Base-by-base conservation (phyloP, 2,113 vertebrate genomes). In the Thryonomys swinderianus region DNA sequence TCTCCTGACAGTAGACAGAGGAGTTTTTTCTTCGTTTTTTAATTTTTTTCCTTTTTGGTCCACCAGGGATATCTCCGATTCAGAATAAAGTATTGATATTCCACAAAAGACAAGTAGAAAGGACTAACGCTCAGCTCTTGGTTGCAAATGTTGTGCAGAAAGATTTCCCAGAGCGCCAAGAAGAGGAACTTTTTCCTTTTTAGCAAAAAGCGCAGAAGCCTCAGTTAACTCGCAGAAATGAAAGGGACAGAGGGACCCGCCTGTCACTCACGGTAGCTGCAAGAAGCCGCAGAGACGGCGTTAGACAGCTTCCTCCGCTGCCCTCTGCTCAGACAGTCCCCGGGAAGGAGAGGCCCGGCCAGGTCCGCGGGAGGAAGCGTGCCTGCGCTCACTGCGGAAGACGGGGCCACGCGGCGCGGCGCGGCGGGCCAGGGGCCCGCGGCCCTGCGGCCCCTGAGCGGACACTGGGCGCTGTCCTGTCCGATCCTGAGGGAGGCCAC, bases 101-200 rank as follows among this genome's bases (percentile, higher is more conserved):
- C 97, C 94, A 97, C 81, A 96, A 97, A 97, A 97, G 61, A 93
- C 21, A 95, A 96, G 88, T 83, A 95, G 84, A 96, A 98, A 97
- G n/a, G 37, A 90, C 21, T 32, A 87, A 85, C 84, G 12, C 32
- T 93, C 91, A 74, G 88, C 94, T 96, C 96, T 90, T 17, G 2
- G 17, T 55, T 67, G 82, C 96, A 90, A 27, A 48, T 40, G n/a
- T 62, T 90, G 34, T 69, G 51, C 59, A 93, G 62, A 78, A 34
- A 85, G 78, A 97, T 57, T 67, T 90, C 84, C 55, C 80, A 85
- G 81, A 94, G 88, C 89, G 59, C 32, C 87, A 66, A 81, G 90
- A 93, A 59, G 5, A 93, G 79, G 23, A 12, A 76, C 48, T 21
- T 76, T 93, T 81, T 78, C 61, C 80, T 90, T 96, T 80, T 92